Evolutionary conservation across 2,888 invertebrate species (phyloP).

Genomic region (Dasypogon diadema): DNA sequence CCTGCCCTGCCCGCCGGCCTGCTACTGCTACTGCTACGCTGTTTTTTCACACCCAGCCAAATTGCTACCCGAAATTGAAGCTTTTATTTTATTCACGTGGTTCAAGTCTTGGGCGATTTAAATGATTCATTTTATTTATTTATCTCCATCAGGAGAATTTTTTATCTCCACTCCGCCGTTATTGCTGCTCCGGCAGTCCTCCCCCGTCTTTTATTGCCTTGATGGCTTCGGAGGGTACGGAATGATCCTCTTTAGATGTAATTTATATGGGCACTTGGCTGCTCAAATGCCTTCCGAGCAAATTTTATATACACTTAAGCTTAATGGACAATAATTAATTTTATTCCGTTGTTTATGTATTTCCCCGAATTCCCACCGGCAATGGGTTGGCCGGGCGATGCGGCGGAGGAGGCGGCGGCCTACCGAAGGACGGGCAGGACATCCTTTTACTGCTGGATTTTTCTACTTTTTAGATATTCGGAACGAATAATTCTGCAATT

Average conservation of each 20-base stretch:
- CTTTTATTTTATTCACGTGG: slow-evolving; percentile 51
- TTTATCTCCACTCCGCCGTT: slow-evolving; percentile 42
- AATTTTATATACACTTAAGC: slow-evolving; percentile 67
- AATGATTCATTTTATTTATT: slow-evolving; percentile 56
- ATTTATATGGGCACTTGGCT: slow-evolving; percentile 70
- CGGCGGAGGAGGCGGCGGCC: background rate
- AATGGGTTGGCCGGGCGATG: background rate
- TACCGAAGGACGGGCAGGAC: too few relatives aligned
- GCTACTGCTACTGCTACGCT: too few relatives aligned
- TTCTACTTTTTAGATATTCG: background rate
- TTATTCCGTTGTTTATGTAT: slow-evolving; percentile 63
- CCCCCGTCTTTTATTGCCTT: slow-evolving; percentile 45
- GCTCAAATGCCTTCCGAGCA: slow-evolving; percentile 68
- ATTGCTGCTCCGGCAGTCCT: slow-evolving; percentile 20
- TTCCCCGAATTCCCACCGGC: slow-evolving; percentile 34
- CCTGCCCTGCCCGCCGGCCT: background rate
- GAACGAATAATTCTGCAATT: too few relatives aligned
- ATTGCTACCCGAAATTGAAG: slow-evolving; percentile 39
- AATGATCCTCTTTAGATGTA: slow-evolving; percentile 59
- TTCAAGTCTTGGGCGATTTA: slow-evolving; percentile 55
- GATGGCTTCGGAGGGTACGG: slow-evolving; percentile 37
- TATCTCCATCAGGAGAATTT: slow-evolving; percentile 55
- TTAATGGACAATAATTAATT: slow-evolving; percentile 70
- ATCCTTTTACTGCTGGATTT: background rate
- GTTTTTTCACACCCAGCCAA: slow-evolving; percentile 48